Evolutionary conservation across 2,113 vertebrate species (phyloP).

Genomic region (Heterotis niloticus): DNA sequence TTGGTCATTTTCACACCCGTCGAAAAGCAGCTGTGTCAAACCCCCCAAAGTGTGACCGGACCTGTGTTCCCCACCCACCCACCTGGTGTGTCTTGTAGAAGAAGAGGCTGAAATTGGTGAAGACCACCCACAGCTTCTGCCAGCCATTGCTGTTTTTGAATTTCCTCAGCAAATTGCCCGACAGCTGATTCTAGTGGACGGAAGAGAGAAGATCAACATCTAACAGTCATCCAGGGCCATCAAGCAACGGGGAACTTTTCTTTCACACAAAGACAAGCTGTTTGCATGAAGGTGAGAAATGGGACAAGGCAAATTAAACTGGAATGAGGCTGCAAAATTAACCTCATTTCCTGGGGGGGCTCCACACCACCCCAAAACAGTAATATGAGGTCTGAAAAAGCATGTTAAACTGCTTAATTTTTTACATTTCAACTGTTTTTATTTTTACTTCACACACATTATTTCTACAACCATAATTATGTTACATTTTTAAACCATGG

Average conservation of each 20-base stretch:
- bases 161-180: conserved; percentile 91
- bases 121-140: conserved; percentile 99
- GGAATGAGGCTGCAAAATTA: too few species aligned
- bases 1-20: too few species aligned
- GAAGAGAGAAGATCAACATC: conserved; percentile 22
- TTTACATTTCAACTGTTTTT: too few species aligned
- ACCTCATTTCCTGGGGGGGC: too few species aligned
- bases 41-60: too few species aligned
- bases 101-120: conserved; percentile 98
- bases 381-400: too few species aligned
- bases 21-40: too few species aligned
- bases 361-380: too few species aligned
- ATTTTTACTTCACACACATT: too few species aligned
- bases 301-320: neutral
- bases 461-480: too few species aligned
- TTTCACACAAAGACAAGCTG: neutral
- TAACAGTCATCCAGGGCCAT: neutral
- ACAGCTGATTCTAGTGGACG: conserved; percentile 83
- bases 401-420: too few species aligned
- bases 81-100: conserved; percentile 99
- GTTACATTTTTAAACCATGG: too few species aligned
- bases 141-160: conserved; percentile 99
- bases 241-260: neutral
- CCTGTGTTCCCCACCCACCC: conserved; percentile 32
- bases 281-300: neutral